Evolutionary conservation across 2,888 invertebrate genomes (phyloP).

Genomic region (Sphaerophoria rueppellii): DNA sequence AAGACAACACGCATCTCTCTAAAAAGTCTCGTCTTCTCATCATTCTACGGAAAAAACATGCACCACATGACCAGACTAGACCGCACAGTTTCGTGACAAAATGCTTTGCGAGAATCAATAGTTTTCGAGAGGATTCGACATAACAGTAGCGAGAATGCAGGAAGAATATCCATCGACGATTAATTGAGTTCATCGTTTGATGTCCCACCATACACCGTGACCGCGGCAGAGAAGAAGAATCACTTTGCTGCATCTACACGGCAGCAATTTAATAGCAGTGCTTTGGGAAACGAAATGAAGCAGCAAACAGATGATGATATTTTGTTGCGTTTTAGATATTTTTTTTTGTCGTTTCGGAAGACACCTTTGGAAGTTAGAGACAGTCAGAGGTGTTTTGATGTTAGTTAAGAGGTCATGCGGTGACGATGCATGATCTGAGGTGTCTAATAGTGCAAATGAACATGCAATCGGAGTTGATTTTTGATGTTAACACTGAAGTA

Average conservation of each 20-base stretch:
- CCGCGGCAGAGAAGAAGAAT: constrained; percentile 50
- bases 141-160: constrained; percentile 44
- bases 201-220: constrained; percentile 72
- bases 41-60: constrained; percentile 42
- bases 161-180: constrained; percentile 62
- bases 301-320: constrained; percentile 55
- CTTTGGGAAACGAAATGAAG: neutral
- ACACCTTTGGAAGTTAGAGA: constrained; percentile 27
- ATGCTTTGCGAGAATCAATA: constrained; percentile 38
- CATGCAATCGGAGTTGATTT: constrained; percentile 58
- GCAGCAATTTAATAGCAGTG: constrained; percentile 15
- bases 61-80: constrained; percentile 59
- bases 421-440: constrained; percentile 41
- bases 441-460: constrained; percentile 63
- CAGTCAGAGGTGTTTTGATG: constrained; percentile 42
- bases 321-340: constrained; percentile 60
- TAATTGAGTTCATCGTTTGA: constrained; percentile 73
- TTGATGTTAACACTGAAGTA: constrained; percentile 15
- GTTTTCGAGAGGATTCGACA: constrained; percentile 11
- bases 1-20: constrained; percentile 57
- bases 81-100: constrained; percentile 63
- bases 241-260: constrained; percentile 37
- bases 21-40: constrained; percentile 22
- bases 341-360: constrained; percentile 2
- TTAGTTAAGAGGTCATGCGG: constrained; percentile 60